A percentile compares a stretch with the other conserved stretches of the same genome.
Conservation (phyloP, 37 sponge, comb jelly and placozoan species). For the Cliona cf. orientalis region DNA sequence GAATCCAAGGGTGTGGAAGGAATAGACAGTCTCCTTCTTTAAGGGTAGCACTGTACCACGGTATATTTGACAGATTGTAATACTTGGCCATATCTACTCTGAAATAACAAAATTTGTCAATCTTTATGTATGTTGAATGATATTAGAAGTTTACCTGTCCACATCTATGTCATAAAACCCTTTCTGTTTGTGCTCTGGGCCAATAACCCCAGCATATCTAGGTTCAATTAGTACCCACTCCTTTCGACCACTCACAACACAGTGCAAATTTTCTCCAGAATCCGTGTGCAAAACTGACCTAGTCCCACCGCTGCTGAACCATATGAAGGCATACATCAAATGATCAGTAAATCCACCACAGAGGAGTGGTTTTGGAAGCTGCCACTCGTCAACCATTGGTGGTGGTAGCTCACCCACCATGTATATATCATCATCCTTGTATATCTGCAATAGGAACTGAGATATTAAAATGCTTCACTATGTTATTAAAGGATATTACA, state of each 20-base stretch:
- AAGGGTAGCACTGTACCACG: slow-evolving; percentile 64
- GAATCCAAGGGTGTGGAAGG: slow-evolving; percentile 72
- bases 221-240: slow-evolving; percentile 71
- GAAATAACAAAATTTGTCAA: background rate
- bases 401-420: slow-evolving; percentile 51
- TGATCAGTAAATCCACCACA: slow-evolving; percentile 74
- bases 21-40: slow-evolving; percentile 80
- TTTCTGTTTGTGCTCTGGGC: slow-evolving; percentile 52
- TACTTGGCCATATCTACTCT: slow-evolving; percentile 71
- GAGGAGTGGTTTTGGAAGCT: slow-evolving; percentile 44
- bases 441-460: too few relatives aligned
- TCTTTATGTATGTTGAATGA: too few relatives aligned
- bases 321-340: slow-evolving; percentile 35
- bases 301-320: slow-evolving; percentile 93
- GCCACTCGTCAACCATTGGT: slow-evolving; percentile 58
- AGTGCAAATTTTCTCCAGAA: slow-evolving; percentile 72
- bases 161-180: slow-evolving; percentile 75
- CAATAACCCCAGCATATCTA: slow-evolving; percentile 48
- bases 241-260: slow-evolving; percentile 73
- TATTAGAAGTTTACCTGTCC: slow-evolving; percentile 47
- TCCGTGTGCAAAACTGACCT: slow-evolving; percentile 81
- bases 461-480: too few relatives aligned
- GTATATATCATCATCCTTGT: slow-evolving; percentile 58
- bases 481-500: too few relatives aligned
- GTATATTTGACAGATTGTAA: slow-evolving; percentile 50